Evolutionary conservation across 2,797 vertebrate genomes (phyloP).

Genomic region (Diglossa cyanea): DNA sequence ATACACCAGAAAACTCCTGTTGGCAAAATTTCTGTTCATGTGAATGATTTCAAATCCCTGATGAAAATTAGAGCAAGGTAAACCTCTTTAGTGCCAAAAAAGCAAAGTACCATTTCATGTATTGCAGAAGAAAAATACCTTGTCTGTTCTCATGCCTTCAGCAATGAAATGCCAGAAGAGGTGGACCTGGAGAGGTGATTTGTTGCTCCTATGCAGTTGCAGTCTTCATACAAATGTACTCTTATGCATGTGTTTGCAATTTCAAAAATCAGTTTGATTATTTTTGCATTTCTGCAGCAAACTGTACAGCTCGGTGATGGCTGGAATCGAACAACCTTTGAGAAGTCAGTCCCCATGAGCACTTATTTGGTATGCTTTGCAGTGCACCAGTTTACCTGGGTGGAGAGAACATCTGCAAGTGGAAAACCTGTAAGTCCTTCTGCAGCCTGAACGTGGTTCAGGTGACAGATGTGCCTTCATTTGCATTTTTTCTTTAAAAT

Average conservation of each 20-base stretch:
- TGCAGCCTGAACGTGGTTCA: not conserved
- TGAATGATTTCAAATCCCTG: not conserved
- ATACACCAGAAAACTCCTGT: not conserved
- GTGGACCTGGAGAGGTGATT: not conserved
- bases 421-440: constrained; percentile 85
- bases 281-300: constrained; percentile 57
- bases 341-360: constrained; percentile 91
- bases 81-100: not conserved
- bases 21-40: not conserved
- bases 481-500: not conserved
- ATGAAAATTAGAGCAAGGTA: constrained; percentile 2
- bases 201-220: not conserved
- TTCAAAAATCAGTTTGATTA: not conserved
- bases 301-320: not conserved
- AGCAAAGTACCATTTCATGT: not conserved
- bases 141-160: not conserved
- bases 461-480: not conserved
- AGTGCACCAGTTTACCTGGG: constrained; percentile 82
- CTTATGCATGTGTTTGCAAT: not conserved
- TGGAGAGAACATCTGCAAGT: constrained; percentile 65
- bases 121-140: not conserved
- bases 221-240: not conserved
- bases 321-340: constrained; percentile 81
- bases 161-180: not conserved
- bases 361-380: constrained; percentile 98